Percentiles rank a stretch among this genome's conserved stretches.
Conservation (phyloP, 1,140 invertebrate species). For the Danaus plexippus region DNA sequence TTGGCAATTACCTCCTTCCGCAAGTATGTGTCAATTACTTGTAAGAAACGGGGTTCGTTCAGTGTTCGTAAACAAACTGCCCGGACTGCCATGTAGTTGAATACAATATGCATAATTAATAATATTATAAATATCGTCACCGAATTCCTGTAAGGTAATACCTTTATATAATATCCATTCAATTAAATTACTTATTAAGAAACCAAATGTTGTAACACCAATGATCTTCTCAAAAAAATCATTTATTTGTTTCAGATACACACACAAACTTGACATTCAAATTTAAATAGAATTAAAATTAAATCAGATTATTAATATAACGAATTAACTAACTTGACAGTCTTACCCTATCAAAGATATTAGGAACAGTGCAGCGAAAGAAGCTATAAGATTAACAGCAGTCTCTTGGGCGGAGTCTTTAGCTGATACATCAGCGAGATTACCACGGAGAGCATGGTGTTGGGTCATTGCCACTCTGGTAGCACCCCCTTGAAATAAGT, state of each 20-base stretch:
- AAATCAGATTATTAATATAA: neutral
- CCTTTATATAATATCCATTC: too few species aligned
- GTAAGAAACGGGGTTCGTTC: slow-evolving; percentile 82
- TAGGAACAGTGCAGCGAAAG: slow-evolving; percentile 83
- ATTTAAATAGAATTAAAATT: too few species aligned
- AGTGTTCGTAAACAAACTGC: slow-evolving; percentile 81
- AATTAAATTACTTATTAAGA: too few species aligned
- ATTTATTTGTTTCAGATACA: too few species aligned
- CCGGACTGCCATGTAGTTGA: slow-evolving; percentile 90
- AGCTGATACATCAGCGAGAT: slow-evolving; percentile 94
- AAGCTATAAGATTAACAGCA: slow-evolving; percentile 90
- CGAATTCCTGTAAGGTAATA: slow-evolving; percentile 32
- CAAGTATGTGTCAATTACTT: slow-evolving; percentile 59
- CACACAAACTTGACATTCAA: too few species aligned
- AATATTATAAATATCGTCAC: slow-evolving; percentile 68
- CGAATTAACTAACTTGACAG: neutral
- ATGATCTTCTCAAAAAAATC: too few species aligned
- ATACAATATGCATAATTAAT: slow-evolving; percentile 85
- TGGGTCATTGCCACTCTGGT: slow-evolving; percentile 93
- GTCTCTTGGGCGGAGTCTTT: slow-evolving; percentile 98
- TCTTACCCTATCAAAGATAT: slow-evolving; percentile 71
- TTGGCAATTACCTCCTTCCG: slow-evolving; percentile 39
- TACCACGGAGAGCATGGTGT: slow-evolving; percentile 90
- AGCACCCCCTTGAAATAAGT: slow-evolving; percentile 75
- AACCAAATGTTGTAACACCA: too few species aligned